Conservation (phyloP, 2,113 vertebrate species). For the Pedionomus torquatus region DNA sequence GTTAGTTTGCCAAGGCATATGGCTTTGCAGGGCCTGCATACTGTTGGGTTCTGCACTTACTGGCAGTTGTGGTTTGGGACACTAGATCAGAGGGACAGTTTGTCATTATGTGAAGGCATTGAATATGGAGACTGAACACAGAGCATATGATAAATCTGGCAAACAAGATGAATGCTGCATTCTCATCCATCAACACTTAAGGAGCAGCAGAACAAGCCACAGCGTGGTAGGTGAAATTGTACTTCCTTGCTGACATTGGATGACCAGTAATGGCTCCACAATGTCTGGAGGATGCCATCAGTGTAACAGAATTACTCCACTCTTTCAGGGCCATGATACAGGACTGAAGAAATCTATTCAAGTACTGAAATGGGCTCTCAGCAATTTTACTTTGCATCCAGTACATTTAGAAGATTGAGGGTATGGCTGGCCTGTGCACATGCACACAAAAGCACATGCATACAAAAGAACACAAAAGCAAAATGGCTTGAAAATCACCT, state of each 20-base stretch:
- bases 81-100: neutral
- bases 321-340: neutral
- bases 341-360: neutral
- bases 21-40: neutral
- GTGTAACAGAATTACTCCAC: neutral
- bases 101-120: neutral
- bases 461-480: neutral
- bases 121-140: neutral
- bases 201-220: neutral
- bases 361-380: neutral
- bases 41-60: neutral
- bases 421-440: neutral
- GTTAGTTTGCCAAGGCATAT: neutral
- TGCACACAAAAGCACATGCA: no score
- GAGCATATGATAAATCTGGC: neutral
- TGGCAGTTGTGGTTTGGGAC: slow-evolving; percentile 22
- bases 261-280: neutral
- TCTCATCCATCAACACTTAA: neutral
- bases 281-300: neutral
- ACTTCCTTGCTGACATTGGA: neutral
- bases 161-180: neutral
- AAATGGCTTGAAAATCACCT: neutral
- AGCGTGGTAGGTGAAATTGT: neutral
- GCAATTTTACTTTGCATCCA: neutral
- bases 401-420: neutral